Conservation (phyloP, 2,797 vertebrate species). For the Typhlichthys subterraneus region DNA sequence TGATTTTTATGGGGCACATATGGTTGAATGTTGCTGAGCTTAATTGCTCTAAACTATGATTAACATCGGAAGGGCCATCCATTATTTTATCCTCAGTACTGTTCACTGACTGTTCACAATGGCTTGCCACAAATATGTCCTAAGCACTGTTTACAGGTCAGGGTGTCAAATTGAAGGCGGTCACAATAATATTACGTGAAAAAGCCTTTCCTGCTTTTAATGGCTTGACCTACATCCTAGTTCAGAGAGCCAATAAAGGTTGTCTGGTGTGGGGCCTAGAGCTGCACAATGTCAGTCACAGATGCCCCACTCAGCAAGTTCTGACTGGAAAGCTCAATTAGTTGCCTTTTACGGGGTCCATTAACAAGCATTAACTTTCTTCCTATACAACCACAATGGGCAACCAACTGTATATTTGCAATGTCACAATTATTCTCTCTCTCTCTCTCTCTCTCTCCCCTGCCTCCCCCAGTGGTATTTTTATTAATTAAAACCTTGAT, state of each 20-base stretch:
- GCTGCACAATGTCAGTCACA: slow-evolving; percentile 97
- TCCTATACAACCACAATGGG: slow-evolving; percentile 57
- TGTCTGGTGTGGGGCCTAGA: slow-evolving; percentile 93
- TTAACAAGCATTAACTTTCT: slow-evolving; percentile 83
- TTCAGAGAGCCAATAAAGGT: slow-evolving; percentile 93
- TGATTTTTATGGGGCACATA: slow-evolving; percentile 71
- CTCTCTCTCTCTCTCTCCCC: no score
- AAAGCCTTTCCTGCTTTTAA: slow-evolving; percentile 89
- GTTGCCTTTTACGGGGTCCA: slow-evolving; percentile 87
- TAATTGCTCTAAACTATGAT: slow-evolving; percentile 70
- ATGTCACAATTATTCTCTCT: slow-evolving; percentile 22
- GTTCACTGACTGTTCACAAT: slow-evolving; percentile 24
- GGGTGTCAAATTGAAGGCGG: slow-evolving; percentile 66
- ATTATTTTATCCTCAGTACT: slow-evolving; percentile 37
- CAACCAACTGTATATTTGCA: slow-evolving; percentile 44
- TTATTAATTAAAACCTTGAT: no score
- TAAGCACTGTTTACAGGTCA: slow-evolving; percentile 40
- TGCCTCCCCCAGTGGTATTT: no score
- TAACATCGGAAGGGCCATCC: slow-evolving; percentile 58
- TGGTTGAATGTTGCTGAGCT: slow-evolving; percentile 71
- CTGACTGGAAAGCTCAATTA: slow-evolving; percentile 91
- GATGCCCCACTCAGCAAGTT: slow-evolving; percentile 94
- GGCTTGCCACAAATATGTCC: slow-evolving; percentile 43
- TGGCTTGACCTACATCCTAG: slow-evolving; percentile 95
- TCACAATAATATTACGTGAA: slow-evolving; percentile 74